Conservation (phyloP, 2,797 vertebrate genomes). For the Florisuga fusca region DNA sequence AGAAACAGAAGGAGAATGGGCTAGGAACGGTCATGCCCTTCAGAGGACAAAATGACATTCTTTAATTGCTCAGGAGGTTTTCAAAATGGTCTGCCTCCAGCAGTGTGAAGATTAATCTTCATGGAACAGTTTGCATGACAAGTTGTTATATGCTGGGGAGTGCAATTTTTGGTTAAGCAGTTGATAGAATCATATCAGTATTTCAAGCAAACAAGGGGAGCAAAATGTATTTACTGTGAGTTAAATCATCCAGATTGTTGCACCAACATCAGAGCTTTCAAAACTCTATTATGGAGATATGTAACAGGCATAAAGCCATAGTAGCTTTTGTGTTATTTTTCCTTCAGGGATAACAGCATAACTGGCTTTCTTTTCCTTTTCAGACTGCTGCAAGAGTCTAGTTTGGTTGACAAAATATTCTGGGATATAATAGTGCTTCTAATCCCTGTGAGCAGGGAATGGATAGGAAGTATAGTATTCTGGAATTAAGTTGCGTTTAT, state of each 20-base stretch:
- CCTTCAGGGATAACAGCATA: conserved; percentile 19
- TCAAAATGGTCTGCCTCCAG: conserved; percentile 50
- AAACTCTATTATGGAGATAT: conserved; percentile 33
- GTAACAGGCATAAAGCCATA: background rate
- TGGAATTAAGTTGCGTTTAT: background rate
- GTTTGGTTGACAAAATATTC: background rate
- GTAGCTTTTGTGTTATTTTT: conserved; percentile 16
- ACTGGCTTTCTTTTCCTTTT: background rate
- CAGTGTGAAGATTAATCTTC: conserved; percentile 59
- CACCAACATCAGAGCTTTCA: conserved; percentile 21
- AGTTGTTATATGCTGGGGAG: background rate
- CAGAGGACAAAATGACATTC: conserved; percentile 26
- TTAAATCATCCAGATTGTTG: conserved; percentile 39
- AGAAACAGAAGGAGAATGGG: conserved; percentile 1
- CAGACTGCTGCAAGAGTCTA: background rate
- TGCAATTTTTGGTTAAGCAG: conserved; percentile 53
- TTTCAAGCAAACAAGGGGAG: conserved; percentile 41
- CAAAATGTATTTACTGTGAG: conserved; percentile 26
- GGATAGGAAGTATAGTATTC: background rate
- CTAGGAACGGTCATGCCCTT: background rate
- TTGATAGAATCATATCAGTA: conserved; percentile 24
- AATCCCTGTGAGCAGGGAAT: background rate
- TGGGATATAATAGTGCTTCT: background rate
- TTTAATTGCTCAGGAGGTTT: conserved; percentile 49
- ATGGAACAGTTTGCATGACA: background rate